Base-by-base conservation (phyloP, 2,888 invertebrate species). In the Chalcosyrphus nemorum region DNA sequence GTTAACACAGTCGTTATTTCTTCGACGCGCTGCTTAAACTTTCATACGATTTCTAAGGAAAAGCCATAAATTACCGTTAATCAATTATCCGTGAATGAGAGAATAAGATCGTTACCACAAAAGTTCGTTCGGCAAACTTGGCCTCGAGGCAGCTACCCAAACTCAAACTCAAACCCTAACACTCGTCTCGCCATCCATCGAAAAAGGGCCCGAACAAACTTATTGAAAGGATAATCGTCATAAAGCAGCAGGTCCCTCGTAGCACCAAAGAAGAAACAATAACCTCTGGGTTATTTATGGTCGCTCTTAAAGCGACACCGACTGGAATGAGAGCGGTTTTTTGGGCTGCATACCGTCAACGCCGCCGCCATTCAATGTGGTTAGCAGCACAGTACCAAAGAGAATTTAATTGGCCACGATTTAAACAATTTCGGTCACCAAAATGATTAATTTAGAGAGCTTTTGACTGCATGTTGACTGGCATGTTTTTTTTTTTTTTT, bases 141-240 rank as follows among this genome's bases (percentile, higher is more conserved):
- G 19, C 32, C 17, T n/a, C 6, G 11, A 32, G 32, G 32, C 29
- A 27, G 5, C 29, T 7, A 45, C 6, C 43, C 9, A 50, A 17
- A 27, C 9, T 19, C n/a, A 43, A n/a, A n/a, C 32, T 11, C 11
- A 2, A 32, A 9, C 29, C 29, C 7, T 1, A 32, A 32, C 32
- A 9, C 3, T 11, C 2, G 21, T 24, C 21, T 21, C 43, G 56
- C 1, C 5, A 27, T n/a, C 24, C 13, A 17, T 24, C 24, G 3
- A 15, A 75, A 50, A 68, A 6, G 7, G 50, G 17, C 13, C 21
- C 27, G 32, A 74, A 80, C 52, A 70, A 80, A 70, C 68, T 75
- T 75, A 74, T 80, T 84, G 80, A 84, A 84, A 80, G 80, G 84
- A 84, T 84, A 84, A 74, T 75, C 80, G 74, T 80, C 80, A 81